Evolutionary conservation across 2,113 vertebrate genomes (phyloP).

Genomic region (crab-eating macaque (Macaca fascicularis)): DNA sequence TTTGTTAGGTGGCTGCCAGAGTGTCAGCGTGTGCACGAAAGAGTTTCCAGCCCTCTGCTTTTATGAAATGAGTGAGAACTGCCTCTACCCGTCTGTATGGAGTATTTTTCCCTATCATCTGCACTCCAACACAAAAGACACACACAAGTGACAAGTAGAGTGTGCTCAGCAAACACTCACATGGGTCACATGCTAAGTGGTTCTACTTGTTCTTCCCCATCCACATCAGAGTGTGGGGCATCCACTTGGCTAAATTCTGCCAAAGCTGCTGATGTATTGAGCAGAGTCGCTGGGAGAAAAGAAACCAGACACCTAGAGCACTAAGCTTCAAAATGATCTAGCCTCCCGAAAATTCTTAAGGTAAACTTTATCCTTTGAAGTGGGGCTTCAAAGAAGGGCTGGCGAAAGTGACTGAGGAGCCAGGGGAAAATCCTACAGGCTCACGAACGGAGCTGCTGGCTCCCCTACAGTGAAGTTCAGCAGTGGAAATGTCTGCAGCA

Average conservation of each 20-base stretch:
- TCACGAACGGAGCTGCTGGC: background rate
- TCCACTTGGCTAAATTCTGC: background rate
- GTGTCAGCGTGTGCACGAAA: fast-evolving
- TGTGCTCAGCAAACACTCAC: background rate
- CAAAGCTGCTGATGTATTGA: background rate
- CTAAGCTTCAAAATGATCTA: fast-evolving
- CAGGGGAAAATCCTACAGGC: background rate
- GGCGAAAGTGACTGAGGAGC: background rate
- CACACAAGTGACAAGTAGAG: fast-evolving
- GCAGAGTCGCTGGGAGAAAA: background rate
- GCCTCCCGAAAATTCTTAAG: background rate
- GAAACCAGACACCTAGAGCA: background rate
- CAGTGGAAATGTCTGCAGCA: background rate
- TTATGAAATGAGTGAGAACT: fast-evolving
- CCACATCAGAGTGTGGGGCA: fast-evolving
- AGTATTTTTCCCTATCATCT: background rate
- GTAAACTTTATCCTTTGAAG: background rate
- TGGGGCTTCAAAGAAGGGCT: background rate
- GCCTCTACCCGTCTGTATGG: background rate
- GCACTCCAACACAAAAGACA: background rate
- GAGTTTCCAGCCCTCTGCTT: background rate
- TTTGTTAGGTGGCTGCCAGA: background rate
- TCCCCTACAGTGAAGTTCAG: too few relatives aligned
- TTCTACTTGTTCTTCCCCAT: background rate
- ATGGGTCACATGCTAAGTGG: background rate